These are phyloP conservation scores for Anticlea derivata DNA, from an alignment of 2,888 invertebrate species.

Conservation along the genomic window DNA sequence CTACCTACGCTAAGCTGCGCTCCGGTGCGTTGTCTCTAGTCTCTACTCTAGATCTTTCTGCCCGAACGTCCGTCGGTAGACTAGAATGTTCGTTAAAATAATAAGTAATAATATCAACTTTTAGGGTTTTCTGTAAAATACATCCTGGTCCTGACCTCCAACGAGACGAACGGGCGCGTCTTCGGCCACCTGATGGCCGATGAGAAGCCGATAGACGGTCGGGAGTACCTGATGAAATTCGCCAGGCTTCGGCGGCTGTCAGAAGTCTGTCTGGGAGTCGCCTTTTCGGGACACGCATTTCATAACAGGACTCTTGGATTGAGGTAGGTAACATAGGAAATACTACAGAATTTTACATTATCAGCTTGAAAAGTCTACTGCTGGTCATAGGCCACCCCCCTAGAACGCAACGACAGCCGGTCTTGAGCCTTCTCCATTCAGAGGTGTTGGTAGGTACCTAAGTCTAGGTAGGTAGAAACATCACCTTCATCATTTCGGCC, in stretches of 20 bases:
- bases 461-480: too few species aligned
- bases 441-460: too few species aligned
- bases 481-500: too few species aligned
- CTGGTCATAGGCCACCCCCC: too few species aligned
- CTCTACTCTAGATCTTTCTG: too few species aligned
- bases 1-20: too few species aligned
- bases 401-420: too few species aligned
- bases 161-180: constrained; percentile 66
- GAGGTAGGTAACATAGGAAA: constrained; percentile 48
- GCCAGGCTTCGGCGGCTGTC: constrained; percentile 69
- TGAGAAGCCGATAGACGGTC: constrained; percentile 58
- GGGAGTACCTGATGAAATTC: constrained; percentile 67
- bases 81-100: background rate
- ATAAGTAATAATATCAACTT: background rate
- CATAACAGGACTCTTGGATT: constrained; percentile 71
- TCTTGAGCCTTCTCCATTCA: too few species aligned
- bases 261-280: constrained; percentile 79
- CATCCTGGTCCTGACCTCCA: constrained; percentile 70
- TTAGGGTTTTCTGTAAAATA: constrained; percentile 79
- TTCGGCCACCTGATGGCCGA: constrained; percentile 58
- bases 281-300: constrained; percentile 80
- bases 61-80: too few species aligned
- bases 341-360: too few species aligned
- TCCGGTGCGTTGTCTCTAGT: too few species aligned
- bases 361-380: too few species aligned